Evolutionary conservation across 2,888 invertebrate species (phyloP), one percentile per base, ranked within the genome.

Genomic region (Thereva nobilitata): DNA sequence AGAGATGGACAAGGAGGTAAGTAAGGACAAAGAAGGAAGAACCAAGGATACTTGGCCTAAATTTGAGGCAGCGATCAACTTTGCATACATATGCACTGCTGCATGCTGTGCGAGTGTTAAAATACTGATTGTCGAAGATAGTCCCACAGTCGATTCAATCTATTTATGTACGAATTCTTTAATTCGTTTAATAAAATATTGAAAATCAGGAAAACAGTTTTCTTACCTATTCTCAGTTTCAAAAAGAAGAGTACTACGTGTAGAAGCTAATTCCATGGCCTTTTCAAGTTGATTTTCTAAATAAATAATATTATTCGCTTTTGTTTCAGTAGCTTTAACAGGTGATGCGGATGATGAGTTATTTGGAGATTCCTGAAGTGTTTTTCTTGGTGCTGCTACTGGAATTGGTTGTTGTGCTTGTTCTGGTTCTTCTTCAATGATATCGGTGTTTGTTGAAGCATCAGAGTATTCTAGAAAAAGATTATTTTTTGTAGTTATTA

Each of bases 401-500:
- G 47, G 41, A 1, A 55, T 54, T 37, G 54, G 23, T 45, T 34
- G 34, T 42, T 61, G 50, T 10, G 42, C n/a, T 57, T 34, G 34
- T 37, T 40, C 42, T 23, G 34, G 5, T 50, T 50, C 49, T 4
- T 40, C 4, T 8, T 64, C 41, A 6, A 47, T 34, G 23, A 53
- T 8, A 40, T 57, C 42, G 0, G 79, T 78, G 68, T 78, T 78
- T 47, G 75, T 78, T 2, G 72, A 73, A 7, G 70, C 74, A 72
- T 77, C 74, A 9, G 37, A 59, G 7, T 35, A 41, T 52, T 67
- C 67, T 68, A 35, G 34, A 52, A 56, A 42, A 8, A 40, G 10
- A 8, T 42, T 42, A 12, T 9, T 45, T 45, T 10, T 45, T 45
- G 45, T 3, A 9, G 4, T 10, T 6, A 47, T 47, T 47, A n/a